Evolutionary conservation across 2,113 vertebrate genomes (phyloP).

Genomic region (Muntiacus reevesi): DNA sequence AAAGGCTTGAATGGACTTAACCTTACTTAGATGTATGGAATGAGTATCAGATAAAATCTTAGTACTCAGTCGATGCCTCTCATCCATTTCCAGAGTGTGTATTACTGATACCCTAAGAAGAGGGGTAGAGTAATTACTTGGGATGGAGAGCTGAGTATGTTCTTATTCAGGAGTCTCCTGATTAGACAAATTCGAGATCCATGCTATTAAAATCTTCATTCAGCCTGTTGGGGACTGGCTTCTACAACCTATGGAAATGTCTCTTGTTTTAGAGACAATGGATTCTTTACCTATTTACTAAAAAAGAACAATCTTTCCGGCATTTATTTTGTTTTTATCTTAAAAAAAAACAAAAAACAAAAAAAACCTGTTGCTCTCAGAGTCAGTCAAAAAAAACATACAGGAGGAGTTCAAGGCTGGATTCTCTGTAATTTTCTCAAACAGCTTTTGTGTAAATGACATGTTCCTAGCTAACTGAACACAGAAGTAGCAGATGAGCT

Average conservation of each 20-base stretch:
- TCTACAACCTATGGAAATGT: neutral
- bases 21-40: neutral
- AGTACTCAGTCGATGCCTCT: neutral
- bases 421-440: conserved; percentile 23
- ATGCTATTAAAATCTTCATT: neutral
- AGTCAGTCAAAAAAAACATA: conserved; percentile 5
- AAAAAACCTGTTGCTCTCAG: neutral
- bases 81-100: neutral
- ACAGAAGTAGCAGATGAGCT: neutral
- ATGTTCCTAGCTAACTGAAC: neutral
- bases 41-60: neutral
- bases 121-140: neutral
- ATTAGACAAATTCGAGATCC: neutral
- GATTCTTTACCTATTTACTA: neutral
- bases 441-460: neutral
- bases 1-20: neutral
- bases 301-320: neutral
- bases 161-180: neutral
- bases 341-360: neutral
- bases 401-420: neutral
- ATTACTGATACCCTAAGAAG: neutral
- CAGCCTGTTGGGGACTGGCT: neutral
- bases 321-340: conserved; percentile 5
- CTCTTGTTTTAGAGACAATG: neutral
- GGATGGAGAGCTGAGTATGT: neutral